Evolutionary conservation across 2,888 invertebrate species (phyloP).

Genomic region (Callinectes sapidus): DNA sequence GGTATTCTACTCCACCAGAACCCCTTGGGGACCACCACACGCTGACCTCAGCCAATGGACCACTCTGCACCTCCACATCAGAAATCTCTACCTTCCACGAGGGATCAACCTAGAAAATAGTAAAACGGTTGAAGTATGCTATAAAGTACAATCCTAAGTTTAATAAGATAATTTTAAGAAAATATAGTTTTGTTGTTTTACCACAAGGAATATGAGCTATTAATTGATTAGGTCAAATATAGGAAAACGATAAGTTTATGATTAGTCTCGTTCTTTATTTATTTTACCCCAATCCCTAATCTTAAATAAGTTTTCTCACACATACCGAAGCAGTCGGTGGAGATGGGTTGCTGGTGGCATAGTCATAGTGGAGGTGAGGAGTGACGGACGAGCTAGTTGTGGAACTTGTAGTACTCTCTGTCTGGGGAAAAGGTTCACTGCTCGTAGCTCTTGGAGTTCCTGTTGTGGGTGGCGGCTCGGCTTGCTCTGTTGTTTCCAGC

Average conservation of each 20-base stretch:
- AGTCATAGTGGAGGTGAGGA: background rate
- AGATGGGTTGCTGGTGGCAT: background rate
- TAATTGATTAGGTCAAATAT: background rate
- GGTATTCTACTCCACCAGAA: constrained; percentile 49
- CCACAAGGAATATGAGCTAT: background rate
- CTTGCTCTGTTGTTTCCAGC: background rate
- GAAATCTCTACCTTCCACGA: constrained; percentile 51
- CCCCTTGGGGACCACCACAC: constrained; percentile 55
- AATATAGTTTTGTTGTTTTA: background rate
- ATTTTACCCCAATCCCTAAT: background rate
- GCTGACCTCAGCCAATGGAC: constrained; percentile 48
- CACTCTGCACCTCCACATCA: constrained; percentile 41
- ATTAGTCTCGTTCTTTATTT: background rate
- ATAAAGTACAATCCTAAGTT: background rate
- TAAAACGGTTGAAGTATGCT: background rate
- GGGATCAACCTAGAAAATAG: constrained; percentile 48
- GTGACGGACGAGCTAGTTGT: background rate
- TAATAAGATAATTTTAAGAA: background rate
- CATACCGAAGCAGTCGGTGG: constrained; percentile 27
- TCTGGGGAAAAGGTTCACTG: background rate
- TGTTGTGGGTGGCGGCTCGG: background rate
- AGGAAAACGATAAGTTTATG: background rate
- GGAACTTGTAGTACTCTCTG: background rate
- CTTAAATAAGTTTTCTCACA: background rate
- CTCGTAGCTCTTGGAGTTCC: background rate